A percentile compares a stretch with the other conserved stretches of the same genome.
Evolutionary conservation across 2,113 vertebrate species (phyloP).

Genomic region (Podocnemis expansa): DNA sequence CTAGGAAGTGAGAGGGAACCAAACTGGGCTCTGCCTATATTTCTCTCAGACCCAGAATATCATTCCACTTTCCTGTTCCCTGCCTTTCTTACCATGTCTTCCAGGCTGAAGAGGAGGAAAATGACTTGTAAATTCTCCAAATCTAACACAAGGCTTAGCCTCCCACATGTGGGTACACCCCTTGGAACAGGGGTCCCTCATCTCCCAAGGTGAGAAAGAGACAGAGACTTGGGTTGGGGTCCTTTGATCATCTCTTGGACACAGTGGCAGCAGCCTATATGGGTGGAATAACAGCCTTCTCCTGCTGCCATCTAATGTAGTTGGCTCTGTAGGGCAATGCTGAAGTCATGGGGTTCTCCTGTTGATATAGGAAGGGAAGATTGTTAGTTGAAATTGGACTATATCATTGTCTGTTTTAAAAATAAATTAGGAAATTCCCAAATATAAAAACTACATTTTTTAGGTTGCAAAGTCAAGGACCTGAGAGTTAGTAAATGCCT

Average conservation of each 20-base stretch:
- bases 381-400: neutral
- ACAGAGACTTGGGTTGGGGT: neutral
- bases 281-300: neutral
- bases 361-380: neutral
- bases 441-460: neutral
- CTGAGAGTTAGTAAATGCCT: neutral
- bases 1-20: neutral
- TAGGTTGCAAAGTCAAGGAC: neutral
- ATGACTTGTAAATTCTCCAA: neutral
- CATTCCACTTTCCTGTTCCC: neutral
- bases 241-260: neutral
- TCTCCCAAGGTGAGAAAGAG: neutral
- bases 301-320: neutral
- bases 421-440: neutral
- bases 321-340: neutral
- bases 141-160: neutral
- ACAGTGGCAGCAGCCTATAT: neutral
- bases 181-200: neutral
- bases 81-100: neutral
- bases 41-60: neutral
- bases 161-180: neutral
- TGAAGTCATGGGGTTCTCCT: neutral
- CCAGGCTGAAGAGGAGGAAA: neutral
- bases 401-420: neutral
- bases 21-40: neutral